Conservation (phyloP, 23 tunicate species). For the Trididemnum clinides region DNA sequence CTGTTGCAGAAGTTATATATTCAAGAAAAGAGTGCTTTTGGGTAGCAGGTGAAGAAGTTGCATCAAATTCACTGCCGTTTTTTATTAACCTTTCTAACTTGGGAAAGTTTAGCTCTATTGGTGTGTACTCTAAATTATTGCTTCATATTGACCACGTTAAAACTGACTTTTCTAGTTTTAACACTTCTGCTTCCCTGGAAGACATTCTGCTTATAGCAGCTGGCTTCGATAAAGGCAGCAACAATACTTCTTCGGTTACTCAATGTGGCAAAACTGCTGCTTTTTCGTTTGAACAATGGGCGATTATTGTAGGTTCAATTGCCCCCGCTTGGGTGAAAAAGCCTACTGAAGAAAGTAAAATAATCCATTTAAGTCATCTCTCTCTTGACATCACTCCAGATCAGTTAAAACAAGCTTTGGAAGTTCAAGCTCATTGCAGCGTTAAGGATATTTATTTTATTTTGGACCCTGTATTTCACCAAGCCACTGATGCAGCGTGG, state of each 20-base stretch:
- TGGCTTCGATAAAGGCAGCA: constrained; percentile 3
- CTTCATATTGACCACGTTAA: constrained; percentile 35
- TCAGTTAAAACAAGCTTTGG: constrained; percentile 49
- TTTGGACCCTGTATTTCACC: constrained; percentile 52
- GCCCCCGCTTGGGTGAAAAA: constrained; percentile 68
- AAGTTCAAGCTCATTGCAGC: constrained; percentile 64
- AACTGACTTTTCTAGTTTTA: constrained; percentile 49
- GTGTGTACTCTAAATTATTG: not conserved
- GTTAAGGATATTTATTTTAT: constrained; percentile 55
- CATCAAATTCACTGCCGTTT: not conserved
- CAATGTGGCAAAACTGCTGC: not conserved
- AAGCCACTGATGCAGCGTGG: constrained; percentile 76
- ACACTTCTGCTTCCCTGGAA: constrained; percentile 18
- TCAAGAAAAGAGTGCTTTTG: not conserved
- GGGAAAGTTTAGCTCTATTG: constrained; percentile 17
- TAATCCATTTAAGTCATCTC: constrained; percentile 43
- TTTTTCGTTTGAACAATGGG: constrained; percentile 50
- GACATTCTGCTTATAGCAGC: constrained; percentile 52
- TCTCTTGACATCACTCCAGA: constrained; percentile 53
- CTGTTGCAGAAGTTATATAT: not conserved
- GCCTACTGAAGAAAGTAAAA: constrained; percentile 15
- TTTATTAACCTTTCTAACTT: constrained; percentile 38
- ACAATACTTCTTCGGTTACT: not conserved
- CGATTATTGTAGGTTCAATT: constrained; percentile 30
- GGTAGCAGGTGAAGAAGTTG: not conserved